phyloP scores from a whole-genome alignment of 2,113 vertebrate genomes.

The Tringa solitaria region DNA sequence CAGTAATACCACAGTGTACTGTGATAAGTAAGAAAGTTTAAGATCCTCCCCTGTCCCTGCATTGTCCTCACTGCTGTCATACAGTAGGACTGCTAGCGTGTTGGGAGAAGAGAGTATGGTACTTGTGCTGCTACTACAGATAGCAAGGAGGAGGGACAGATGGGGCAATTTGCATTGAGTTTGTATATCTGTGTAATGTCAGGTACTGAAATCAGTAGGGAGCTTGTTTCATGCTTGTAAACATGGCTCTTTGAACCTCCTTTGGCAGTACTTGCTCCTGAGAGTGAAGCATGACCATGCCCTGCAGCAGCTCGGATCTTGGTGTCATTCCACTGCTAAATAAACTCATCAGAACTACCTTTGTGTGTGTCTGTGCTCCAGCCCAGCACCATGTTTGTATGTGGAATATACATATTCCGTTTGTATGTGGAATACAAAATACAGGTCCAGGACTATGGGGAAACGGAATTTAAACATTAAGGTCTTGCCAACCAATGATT shows the following conservation, averaged over 20 bases:
- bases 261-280: constrained; percentile 2
- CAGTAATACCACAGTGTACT: background rate
- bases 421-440: background rate
- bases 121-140: background rate
- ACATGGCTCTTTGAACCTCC: background rate
- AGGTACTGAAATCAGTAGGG: constrained; percentile 11
- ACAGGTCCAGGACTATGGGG: background rate
- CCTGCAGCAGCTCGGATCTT: background rate
- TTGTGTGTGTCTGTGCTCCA: background rate
- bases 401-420: rapidly evolving
- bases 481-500: background rate
- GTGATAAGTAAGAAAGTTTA: background rate
- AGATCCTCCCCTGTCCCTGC: background rate
- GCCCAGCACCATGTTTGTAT: rapidly evolving
- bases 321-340: background rate
- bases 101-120: background rate
- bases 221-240: constrained; percentile 5
- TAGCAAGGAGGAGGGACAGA: constrained; percentile 5
- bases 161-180: background rate
- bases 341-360: background rate
- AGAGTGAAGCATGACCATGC: background rate
- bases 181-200: background rate
- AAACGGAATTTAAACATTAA: background rate
- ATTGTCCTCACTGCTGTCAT: background rate
- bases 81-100: background rate